A percentile compares a stretch with the other conserved stretches of the same genome.
These are phyloP conservation scores for Diaprepes abbreviatus DNA, from an alignment of 2,888 invertebrate species.

Conservation along the genomic window DNA sequence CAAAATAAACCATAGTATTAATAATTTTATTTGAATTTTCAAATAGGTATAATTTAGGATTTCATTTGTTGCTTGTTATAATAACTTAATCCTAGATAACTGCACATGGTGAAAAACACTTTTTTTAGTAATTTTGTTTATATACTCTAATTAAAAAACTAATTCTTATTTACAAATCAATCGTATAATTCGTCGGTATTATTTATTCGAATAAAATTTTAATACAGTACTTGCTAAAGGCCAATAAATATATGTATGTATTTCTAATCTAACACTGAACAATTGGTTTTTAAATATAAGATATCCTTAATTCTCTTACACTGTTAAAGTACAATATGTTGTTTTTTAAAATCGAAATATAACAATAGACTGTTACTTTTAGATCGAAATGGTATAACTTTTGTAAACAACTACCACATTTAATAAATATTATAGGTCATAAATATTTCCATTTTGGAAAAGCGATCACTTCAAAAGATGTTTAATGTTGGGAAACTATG, in stretches of 20 bases:
- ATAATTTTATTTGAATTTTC: conserved; percentile 58
- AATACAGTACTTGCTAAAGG: conserved; percentile 49
- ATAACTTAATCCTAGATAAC: conserved; percentile 43
- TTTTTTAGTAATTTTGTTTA: conserved; percentile 25
- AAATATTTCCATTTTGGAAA: neutral
- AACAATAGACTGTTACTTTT: neutral
- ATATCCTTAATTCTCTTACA: conserved; percentile 4
- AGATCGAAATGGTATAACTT: conserved; percentile 3
- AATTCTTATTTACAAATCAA: conserved; percentile 44
- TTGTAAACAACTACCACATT: conserved; percentile 8
- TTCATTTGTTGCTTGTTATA: conserved; percentile 35
- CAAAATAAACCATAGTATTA: conserved; percentile 47
- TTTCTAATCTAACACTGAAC: conserved; percentile 42
- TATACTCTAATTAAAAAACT: conserved; percentile 25
- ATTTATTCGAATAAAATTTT: conserved; percentile 57
- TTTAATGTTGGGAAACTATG: neutral
- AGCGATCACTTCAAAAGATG: neutral
- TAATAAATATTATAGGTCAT: neutral
- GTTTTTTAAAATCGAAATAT: conserved; percentile 3
- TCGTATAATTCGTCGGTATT: conserved; percentile 22
- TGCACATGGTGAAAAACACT: conserved; percentile 16
- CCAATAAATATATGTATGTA: conserved; percentile 50
- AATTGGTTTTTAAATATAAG: neutral
- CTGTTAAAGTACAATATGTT: neutral
- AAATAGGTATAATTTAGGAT: conserved; percentile 53